These are phyloP conservation scores for Dascyllus trimaculatus DNA, from an alignment of 2,113 vertebrate genomes.

Conservation along the genomic window DNA sequence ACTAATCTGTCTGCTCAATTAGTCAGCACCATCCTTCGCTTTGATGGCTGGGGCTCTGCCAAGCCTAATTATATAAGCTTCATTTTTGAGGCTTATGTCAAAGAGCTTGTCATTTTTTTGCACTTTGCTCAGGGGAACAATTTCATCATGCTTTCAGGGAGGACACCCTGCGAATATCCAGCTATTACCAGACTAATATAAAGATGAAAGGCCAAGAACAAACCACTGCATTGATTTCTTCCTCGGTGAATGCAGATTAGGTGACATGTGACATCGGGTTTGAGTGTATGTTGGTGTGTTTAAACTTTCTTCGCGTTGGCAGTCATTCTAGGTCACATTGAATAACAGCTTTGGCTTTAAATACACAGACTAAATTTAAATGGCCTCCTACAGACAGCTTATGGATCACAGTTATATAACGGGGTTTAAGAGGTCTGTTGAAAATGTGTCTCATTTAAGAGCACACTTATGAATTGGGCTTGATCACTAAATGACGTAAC, in stretches of 20 bases:
- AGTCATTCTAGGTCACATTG: slow-evolving; percentile 7
- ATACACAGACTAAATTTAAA: slow-evolving; percentile 24
- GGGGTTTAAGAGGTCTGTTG: slow-evolving; percentile 21
- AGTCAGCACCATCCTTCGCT: slow-evolving; percentile 68
- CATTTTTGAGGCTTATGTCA: slow-evolving; percentile 74
- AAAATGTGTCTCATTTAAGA: slow-evolving; percentile 20
- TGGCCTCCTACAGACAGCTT: slow-evolving; percentile 26
- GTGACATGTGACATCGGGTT: neutral
- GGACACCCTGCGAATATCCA: slow-evolving; percentile 25
- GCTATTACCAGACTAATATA: slow-evolving; percentile 28
- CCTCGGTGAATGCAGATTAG: neutral
- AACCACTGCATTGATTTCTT: slow-evolving; percentile 20
- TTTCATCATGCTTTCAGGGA: slow-evolving; percentile 52
- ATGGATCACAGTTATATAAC: slow-evolving; percentile 39
- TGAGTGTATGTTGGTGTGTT: slow-evolving; percentile 4
- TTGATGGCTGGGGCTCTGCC: slow-evolving; percentile 71
- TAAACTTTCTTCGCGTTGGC: slow-evolving; percentile 8
- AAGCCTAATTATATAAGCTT: slow-evolving; percentile 79
- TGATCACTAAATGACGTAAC: neutral
- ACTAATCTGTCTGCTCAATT: slow-evolving; percentile 79
- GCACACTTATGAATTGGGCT: slow-evolving; percentile 10
- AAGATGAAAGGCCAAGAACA: slow-evolving; percentile 43
- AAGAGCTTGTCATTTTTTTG: slow-evolving; percentile 67
- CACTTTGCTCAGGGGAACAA: slow-evolving; percentile 48
- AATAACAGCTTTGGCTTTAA: slow-evolving; percentile 8